phyloP scores from a whole-genome alignment of 2,888 invertebrate genomes.

The Pyrocoelia pectoralis region DNA sequence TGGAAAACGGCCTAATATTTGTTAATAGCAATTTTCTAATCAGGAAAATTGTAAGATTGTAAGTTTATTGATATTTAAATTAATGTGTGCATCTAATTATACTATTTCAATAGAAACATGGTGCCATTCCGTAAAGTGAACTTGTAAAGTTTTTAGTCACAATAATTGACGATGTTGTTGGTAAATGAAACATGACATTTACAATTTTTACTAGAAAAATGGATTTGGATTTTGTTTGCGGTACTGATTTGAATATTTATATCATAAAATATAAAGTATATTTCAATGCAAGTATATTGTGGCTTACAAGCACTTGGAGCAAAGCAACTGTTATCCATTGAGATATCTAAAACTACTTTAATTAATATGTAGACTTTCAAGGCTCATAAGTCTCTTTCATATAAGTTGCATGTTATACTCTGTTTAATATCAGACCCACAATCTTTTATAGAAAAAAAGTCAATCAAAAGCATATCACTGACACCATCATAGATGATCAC shows the following conservation, averaged over 20 bases:
- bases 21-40: slow-evolving; percentile 14
- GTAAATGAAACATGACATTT: not conserved
- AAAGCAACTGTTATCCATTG: no score
- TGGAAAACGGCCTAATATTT: slow-evolving; percentile 22
- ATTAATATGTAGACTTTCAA: no score
- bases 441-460: no score
- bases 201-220: not conserved
- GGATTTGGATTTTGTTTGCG: not conserved
- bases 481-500: no score
- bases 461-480: no score
- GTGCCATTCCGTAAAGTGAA: slow-evolving; percentile 3
- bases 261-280: not conserved
- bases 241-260: not conserved
- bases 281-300: no score
- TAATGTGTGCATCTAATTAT: not conserved
- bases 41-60: not conserved
- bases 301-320: no score
- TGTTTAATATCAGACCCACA: no score
- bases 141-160: not conserved
- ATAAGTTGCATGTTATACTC: no score
- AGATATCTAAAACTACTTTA: no score
- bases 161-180: not conserved
- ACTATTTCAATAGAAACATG: not conserved
- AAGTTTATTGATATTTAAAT: not conserved
- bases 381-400: no score